Conservation (phyloP, 2,113 vertebrate genomes). For the Thamnophis sirtalis region DNA sequence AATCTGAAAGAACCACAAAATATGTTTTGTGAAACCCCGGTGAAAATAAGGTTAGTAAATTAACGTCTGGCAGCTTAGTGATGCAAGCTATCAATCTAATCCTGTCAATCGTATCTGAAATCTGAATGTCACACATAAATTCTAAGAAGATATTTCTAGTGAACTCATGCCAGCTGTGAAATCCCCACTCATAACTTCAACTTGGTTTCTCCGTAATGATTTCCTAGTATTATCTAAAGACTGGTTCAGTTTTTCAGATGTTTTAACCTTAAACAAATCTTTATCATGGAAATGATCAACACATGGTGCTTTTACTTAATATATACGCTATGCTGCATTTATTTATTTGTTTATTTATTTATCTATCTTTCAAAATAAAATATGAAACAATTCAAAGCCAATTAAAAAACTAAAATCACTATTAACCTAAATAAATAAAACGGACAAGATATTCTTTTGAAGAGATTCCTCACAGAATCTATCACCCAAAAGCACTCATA, state of each 20-base stretch:
- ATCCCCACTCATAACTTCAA: not conserved
- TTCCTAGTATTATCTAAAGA: not conserved
- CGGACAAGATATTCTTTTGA: not conserved
- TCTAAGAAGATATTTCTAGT: not conserved
- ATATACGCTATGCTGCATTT: not conserved
- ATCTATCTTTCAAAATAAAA: not conserved
- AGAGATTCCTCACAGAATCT: not conserved
- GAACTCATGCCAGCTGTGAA: not conserved
- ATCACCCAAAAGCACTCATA: not conserved
- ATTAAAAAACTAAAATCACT: not conserved
- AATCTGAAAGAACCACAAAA: slow-evolving; percentile 70
- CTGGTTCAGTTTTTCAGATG: not conserved
- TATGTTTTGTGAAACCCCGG: slow-evolving; percentile 2
- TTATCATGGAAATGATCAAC: not conserved
- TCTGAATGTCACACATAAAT: not conserved
- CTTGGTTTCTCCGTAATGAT: not conserved
- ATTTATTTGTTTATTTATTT: not conserved
- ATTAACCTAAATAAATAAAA: not conserved
- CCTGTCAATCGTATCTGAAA: not conserved
- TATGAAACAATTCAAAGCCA: not conserved
- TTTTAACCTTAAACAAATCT: not conserved
- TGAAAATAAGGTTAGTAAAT: not conserved
- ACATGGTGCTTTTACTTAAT: not conserved
- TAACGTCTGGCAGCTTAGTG: not conserved
- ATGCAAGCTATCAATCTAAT: not conserved